Conservation (phyloP, 2,797 vertebrate genomes). For the Enteromius radiatus region DNA sequence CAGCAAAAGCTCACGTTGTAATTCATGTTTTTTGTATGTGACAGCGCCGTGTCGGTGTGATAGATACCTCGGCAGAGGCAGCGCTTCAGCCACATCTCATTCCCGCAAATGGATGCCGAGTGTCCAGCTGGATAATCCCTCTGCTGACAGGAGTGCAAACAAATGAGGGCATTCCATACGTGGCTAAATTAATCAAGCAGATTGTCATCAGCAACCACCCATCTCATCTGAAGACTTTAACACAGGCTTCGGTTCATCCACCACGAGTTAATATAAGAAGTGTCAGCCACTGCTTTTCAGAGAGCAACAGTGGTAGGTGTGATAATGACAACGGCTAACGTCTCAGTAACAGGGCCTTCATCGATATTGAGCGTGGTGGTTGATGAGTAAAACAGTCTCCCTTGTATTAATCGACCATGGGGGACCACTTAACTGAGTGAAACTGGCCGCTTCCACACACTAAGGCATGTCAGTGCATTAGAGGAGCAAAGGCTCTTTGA, state of each 20-base stretch:
- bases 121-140: slow-evolving; percentile 50
- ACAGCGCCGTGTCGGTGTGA: slow-evolving; percentile 19
- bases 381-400: slow-evolving; percentile 58
- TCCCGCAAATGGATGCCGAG: slow-evolving; percentile 48
- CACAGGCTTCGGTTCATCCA: slow-evolving; percentile 33
- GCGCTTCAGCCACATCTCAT: slow-evolving; percentile 30
- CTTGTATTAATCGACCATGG: slow-evolving; percentile 55
- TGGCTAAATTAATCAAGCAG: slow-evolving; percentile 55
- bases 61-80: slow-evolving; percentile 29
- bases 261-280: slow-evolving; percentile 26
- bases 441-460: slow-evolving; percentile 60
- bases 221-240: slow-evolving; percentile 41
- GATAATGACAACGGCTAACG: slow-evolving; percentile 43
- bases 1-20: slow-evolving; percentile 16
- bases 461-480: slow-evolving; percentile 72
- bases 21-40: slow-evolving; percentile 47
- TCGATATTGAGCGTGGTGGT: slow-evolving; percentile 46
- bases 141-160: slow-evolving; percentile 41
- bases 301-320: slow-evolving; percentile 30
- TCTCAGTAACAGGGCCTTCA: slow-evolving; percentile 35
- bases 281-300: neutral
- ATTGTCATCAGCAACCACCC: slow-evolving; percentile 49
- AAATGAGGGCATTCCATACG: slow-evolving; percentile 48
- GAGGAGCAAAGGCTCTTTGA: slow-evolving; percentile 70
- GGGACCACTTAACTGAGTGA: slow-evolving; percentile 62